Conservation (phyloP, 35 echinoderm and acorn worm genomes). For the Patiria miniata region DNA sequence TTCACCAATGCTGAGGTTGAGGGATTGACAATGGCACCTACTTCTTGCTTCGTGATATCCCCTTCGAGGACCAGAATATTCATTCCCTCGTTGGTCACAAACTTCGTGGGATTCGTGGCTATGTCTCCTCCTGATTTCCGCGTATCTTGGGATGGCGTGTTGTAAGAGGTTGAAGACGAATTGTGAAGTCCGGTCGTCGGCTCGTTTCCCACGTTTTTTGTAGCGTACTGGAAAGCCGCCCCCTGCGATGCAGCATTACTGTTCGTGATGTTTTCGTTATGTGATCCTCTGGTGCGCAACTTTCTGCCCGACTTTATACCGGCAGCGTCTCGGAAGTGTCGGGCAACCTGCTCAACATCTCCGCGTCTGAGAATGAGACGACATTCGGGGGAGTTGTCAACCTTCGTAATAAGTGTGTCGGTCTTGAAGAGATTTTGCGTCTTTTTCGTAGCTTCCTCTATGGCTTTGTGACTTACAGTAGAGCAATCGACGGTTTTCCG, state of each 20-base stretch:
- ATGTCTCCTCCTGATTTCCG: not conserved
- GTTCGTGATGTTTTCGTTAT: not conserved
- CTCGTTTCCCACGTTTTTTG: not conserved
- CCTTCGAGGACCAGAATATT: not conserved
- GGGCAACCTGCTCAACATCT: not conserved
- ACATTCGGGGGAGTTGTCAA: not conserved
- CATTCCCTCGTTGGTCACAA: constrained; percentile 34
- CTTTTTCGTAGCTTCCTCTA: not conserved
- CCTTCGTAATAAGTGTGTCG: not conserved
- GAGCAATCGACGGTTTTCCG: not conserved
- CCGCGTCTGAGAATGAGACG: not conserved
- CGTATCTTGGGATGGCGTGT: not conserved
- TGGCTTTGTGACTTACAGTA: not conserved
- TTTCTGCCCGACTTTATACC: not conserved
- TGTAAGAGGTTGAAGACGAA: not conserved
- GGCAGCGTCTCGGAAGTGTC: not conserved
- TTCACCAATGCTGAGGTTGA: not conserved
- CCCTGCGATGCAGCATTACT: not conserved
- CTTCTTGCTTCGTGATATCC: constrained; percentile 36
- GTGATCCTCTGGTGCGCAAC: not conserved
- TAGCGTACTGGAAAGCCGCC: not conserved
- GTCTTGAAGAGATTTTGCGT: not conserved
- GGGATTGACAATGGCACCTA: constrained; percentile 27
- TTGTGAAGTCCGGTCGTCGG: not conserved
- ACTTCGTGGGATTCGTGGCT: not conserved